phyloP scores from a whole-genome alignment of 2,797 vertebrate genomes.

The Avahi laniger region DNA sequence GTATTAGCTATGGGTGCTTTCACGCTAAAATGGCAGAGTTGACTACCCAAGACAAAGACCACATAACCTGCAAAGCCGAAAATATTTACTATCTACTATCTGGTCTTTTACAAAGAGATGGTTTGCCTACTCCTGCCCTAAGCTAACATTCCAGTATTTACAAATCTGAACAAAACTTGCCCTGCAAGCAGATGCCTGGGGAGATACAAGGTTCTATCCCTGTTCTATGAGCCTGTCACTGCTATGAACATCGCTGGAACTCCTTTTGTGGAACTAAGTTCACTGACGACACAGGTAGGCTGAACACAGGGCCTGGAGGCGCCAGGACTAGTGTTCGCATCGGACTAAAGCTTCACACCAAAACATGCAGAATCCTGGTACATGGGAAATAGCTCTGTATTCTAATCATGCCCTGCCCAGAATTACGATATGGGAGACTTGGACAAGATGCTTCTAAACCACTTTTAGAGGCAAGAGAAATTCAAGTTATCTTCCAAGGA shows the following conservation, averaged over 20 bases:
- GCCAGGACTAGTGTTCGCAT: background rate
- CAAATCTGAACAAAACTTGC: background rate
- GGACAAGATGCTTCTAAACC: background rate
- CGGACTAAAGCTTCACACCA: background rate
- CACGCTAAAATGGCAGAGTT: background rate
- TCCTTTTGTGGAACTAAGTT: background rate
- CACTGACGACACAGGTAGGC: background rate
- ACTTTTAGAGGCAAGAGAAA: slow-evolving; percentile 3
- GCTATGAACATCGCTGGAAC: background rate
- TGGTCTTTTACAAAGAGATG: background rate
- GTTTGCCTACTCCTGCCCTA: background rate
- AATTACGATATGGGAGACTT: background rate
- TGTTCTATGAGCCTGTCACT: background rate
- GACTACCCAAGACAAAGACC: background rate
- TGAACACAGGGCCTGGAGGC: background rate
- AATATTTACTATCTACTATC: background rate
- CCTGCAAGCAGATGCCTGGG: background rate
- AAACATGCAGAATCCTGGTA: background rate
- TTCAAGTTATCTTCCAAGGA: background rate
- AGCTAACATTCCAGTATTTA: background rate
- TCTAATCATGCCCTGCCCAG: background rate
- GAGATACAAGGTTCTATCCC: background rate
- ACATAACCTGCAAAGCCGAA: background rate
- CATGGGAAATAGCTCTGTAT: background rate
- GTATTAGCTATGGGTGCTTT: background rate